Percentiles rank a stretch among this genome's conserved stretches.
Conservation (phyloP, 1,140 invertebrate genomes). For the Drosophila hydei region DNA sequence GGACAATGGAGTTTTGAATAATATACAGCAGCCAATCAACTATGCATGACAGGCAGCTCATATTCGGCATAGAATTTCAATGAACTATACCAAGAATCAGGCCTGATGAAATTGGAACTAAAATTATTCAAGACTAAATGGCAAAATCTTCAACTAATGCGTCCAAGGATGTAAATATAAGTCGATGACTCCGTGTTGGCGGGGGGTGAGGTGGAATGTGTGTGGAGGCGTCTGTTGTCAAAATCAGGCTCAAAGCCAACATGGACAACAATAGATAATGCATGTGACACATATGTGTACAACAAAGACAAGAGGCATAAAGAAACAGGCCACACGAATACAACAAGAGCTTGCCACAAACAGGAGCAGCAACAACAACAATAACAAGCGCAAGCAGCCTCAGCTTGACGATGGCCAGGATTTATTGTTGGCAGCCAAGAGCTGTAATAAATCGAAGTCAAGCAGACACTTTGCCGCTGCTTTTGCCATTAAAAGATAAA, state of each 20-base stretch:
- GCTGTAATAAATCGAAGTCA: slow-evolving; percentile 43
- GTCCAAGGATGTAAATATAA: slow-evolving; percentile 8
- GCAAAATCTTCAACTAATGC: slow-evolving; percentile 2
- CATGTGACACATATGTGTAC: slow-evolving; percentile 40
- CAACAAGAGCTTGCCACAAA: slow-evolving; percentile 22
- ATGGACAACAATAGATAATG: slow-evolving; percentile 57
- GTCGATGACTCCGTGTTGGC: background rate
- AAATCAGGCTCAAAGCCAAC: slow-evolving; percentile 31
- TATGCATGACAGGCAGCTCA: slow-evolving; percentile 8
- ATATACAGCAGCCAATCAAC: background rate
- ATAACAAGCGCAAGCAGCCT: slow-evolving; percentile 11
- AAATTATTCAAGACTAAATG: slow-evolving; percentile 31
- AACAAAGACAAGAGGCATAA: slow-evolving; percentile 30
- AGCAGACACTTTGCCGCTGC: slow-evolving; percentile 22
- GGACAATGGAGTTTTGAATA: slow-evolving; percentile 7
- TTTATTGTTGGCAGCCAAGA: slow-evolving; percentile 36
- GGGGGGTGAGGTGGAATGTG: background rate
- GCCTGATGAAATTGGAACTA: slow-evolving; percentile 34
- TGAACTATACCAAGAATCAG: background rate
- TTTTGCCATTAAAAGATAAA: slow-evolving; percentile 37
- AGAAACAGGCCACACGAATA: slow-evolving; percentile 23
- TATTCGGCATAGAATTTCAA: slow-evolving; percentile 13
- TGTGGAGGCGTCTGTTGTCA: slow-evolving; percentile 17
- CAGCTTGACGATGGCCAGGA: slow-evolving; percentile 25
- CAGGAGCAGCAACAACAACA: slow-evolving; percentile 15